phyloP scores from a whole-genome alignment of 2,888 invertebrate genomes.

The Oligia latruncula region DNA sequence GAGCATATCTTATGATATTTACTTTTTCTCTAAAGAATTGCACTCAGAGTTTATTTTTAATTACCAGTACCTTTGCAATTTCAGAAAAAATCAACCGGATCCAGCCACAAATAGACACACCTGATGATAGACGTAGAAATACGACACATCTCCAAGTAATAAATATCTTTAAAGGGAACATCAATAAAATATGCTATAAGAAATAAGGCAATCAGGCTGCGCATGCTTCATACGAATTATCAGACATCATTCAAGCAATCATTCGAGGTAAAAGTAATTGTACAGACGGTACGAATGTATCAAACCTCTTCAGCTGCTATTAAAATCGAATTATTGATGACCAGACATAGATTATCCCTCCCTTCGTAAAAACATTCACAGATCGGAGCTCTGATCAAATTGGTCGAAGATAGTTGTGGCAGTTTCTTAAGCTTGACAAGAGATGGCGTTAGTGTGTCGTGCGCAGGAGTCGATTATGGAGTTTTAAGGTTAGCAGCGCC shows the following conservation, averaged over 20 bases:
- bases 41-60: background rate
- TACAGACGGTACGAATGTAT: constrained; percentile 76
- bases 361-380: background rate
- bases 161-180: constrained; percentile 63
- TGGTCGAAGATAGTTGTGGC: constrained; percentile 45
- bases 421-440: constrained; percentile 41
- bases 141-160: constrained; percentile 56
- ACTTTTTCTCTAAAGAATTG: background rate
- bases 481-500: constrained; percentile 72
- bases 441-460: constrained; percentile 71
- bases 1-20: background rate
- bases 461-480: constrained; percentile 73
- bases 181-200: constrained; percentile 67
- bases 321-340: constrained; percentile 84
- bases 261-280: constrained; percentile 83
- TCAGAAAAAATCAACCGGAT: constrained; percentile 32
- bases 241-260: constrained; percentile 81
- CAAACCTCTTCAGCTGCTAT: constrained; percentile 78
- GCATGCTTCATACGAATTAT: constrained; percentile 74
- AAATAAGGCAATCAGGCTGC: constrained; percentile 64
- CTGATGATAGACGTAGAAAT: constrained; percentile 51
- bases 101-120: constrained; percentile 33
- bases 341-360: constrained; percentile 67
- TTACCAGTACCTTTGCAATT: background rate
- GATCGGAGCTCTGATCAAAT: constrained; percentile 69